phyloP scores from a whole-genome alignment of 2,888 invertebrate species.

The Agapetus fuscipes region DNA sequence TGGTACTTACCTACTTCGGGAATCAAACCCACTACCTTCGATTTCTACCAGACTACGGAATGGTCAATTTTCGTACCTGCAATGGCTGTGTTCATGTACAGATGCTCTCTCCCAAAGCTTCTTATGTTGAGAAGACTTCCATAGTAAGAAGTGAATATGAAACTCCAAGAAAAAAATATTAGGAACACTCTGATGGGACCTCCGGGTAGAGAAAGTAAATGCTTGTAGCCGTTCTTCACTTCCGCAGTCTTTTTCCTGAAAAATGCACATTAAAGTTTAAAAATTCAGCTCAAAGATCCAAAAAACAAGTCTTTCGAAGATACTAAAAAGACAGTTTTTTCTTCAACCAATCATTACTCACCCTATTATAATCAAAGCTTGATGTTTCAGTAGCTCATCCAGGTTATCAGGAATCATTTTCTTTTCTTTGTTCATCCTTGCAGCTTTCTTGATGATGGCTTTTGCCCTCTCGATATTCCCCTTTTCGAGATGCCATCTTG shows the following conservation, averaged over 20 bases:
- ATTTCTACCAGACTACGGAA: too few species aligned
- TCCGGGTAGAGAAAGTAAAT: slow-evolving; percentile 25
- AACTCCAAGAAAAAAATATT: slow-evolving; percentile 25
- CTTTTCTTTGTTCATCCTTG: slow-evolving; percentile 30
- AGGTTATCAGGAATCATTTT: slow-evolving; percentile 30
- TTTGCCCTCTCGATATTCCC: slow-evolving; percentile 29
- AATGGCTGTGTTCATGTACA: slow-evolving; percentile 32
- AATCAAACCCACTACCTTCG: too few species aligned
- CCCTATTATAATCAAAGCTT: slow-evolving; percentile 22
- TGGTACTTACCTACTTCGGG: too few species aligned
- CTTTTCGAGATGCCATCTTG: slow-evolving; percentile 32
- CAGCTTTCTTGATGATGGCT: slow-evolving; percentile 29
- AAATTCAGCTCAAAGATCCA: too few species aligned
- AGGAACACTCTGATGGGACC: slow-evolving; percentile 7
- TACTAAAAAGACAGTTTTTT: background rate
- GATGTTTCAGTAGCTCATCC: slow-evolving; percentile 26
- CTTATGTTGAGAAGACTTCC: slow-evolving; percentile 37
- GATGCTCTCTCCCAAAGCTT: slow-evolving; percentile 33
- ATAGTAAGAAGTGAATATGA: slow-evolving; percentile 28
- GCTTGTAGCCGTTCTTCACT: slow-evolving; percentile 27
- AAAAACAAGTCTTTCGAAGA: background rate
- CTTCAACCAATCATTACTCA: slow-evolving; percentile 1
- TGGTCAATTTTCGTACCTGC: slow-evolving; percentile 34
- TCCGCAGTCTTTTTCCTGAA: slow-evolving; percentile 25
- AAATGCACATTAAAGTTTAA: too few species aligned